phyloP scores from a whole-genome alignment of 2,113 vertebrate genomes.

The Salvelinus fontinalis region DNA sequence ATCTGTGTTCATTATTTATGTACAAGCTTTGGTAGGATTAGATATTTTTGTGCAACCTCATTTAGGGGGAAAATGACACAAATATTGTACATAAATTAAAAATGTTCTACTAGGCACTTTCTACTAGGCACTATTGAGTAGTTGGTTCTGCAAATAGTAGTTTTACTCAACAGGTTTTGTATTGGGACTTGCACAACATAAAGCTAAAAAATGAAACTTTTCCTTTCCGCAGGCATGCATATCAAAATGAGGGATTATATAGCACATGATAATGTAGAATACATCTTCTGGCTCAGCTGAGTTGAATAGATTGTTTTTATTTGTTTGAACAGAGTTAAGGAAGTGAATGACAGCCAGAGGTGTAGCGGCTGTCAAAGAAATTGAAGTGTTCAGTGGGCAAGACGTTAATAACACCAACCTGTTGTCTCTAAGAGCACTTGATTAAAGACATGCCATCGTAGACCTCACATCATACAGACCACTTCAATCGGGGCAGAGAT shows the following conservation, averaged over 20 bases:
- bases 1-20: background rate
- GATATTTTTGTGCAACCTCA: background rate
- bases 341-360: slow-evolving; percentile 40
- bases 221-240: background rate
- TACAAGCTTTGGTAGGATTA: background rate
- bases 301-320: background rate
- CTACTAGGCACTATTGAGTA: background rate
- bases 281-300: background rate
- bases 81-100: background rate
- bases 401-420: slow-evolving; percentile 44
- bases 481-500: slow-evolving; percentile 41
- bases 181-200: background rate
- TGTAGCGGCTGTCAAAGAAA: slow-evolving; percentile 55
- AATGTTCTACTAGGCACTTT: background rate
- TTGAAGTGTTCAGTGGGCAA: slow-evolving; percentile 57
- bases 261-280: background rate
- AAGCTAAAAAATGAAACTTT: too few relatives aligned
- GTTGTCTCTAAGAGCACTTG: slow-evolving; percentile 66
- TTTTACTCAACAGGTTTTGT: background rate
- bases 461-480: slow-evolving; percentile 37
- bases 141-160: background rate
- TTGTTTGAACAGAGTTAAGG: background rate
- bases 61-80: background rate
- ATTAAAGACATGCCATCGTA: slow-evolving; percentile 60
- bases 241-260: background rate